Percentiles rank a stretch among this genome's conserved stretches.
Evolutionary conservation across 2,797 vertebrate genomes (phyloP).

Genomic region (Mormyrops boulengeri): DNA sequence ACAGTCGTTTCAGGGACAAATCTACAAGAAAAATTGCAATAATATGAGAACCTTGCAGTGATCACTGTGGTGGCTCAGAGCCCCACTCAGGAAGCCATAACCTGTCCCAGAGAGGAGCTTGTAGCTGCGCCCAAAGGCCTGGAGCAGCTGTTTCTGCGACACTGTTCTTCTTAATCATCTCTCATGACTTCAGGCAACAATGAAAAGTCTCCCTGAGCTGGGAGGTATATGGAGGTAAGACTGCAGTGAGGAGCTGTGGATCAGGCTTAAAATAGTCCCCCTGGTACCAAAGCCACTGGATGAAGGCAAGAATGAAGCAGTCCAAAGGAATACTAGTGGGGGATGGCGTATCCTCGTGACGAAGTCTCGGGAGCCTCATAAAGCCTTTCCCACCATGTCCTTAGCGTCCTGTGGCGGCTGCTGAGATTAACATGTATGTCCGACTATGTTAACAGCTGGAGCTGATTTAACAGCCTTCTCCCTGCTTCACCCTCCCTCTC

Average conservation of each 20-base stretch:
- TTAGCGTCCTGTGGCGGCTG: neutral
- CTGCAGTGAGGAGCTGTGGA: neutral
- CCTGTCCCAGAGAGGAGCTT: neutral
- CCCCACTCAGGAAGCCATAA: neutral
- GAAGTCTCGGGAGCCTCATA: neutral
- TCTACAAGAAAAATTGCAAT: neutral
- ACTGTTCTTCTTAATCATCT: neutral
- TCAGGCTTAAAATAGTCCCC: neutral
- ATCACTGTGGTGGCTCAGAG: neutral
- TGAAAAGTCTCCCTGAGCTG: neutral
- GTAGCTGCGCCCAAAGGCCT: neutral
- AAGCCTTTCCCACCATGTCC: neutral
- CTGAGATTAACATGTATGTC: neutral
- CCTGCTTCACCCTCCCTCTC: neutral
- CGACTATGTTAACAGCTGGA: neutral
- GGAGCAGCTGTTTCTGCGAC: neutral
- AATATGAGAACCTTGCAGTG: neutral
- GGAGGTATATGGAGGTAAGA: neutral
- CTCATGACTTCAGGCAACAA: conserved; percentile 1
- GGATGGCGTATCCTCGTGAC: neutral
- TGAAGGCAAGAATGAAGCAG: neutral
- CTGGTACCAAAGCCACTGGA: neutral
- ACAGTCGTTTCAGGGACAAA: neutral
- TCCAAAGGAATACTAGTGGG: neutral
- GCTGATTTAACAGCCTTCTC: neutral